Conservation (phyloP, 2,888 invertebrate species). For the Eupeodes latifasciatus region DNA sequence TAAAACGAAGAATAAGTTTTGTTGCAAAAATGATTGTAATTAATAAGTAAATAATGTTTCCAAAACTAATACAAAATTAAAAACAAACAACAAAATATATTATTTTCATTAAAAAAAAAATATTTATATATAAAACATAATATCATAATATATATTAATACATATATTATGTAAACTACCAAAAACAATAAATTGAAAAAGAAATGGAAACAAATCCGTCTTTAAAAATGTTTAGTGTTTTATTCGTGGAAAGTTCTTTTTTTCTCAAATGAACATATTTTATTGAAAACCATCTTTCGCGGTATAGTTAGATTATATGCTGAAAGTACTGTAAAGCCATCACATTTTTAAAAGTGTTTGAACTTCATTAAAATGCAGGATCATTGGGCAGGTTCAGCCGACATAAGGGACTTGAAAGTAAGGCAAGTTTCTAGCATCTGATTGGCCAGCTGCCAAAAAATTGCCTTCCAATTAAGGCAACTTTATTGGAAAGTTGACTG, state of each 20-base stretch:
- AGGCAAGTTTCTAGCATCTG: no score
- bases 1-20: conserved; percentile 40
- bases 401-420: no score
- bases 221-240: conserved; percentile 10
- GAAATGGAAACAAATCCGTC: conserved; percentile 42
- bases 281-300: no score
- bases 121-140: conserved; percentile 46
- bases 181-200: conserved; percentile 70
- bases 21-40: conserved; percentile 54
- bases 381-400: no score
- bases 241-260: neutral
- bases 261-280: neutral
- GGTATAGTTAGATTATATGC: no score
- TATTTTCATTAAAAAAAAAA: conserved; percentile 36
- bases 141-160: conserved; percentile 56
- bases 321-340: no score
- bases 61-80: conserved; percentile 43
- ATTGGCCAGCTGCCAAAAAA: no score
- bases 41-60: conserved; percentile 56
- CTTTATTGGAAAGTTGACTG: no score
- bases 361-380: no score
- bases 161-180: conserved; percentile 71
- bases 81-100: conserved; percentile 22
- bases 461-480: no score
- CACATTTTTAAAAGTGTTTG: no score